Conservation (phyloP, 2,888 invertebrate genomes). For the Orthonychiurus folsomi region DNA sequence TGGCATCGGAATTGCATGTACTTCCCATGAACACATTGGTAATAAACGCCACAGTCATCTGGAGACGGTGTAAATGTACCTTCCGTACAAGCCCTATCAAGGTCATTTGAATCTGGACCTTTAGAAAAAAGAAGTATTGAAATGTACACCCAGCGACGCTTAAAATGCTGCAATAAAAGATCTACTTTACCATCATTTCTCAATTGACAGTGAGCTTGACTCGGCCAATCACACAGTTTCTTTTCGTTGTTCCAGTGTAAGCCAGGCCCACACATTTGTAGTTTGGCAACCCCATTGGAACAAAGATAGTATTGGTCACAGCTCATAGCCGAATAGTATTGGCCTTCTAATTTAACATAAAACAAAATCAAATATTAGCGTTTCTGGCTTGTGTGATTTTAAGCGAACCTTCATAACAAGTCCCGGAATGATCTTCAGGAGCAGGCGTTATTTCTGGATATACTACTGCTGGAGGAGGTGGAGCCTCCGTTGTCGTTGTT, state of each 20-base stretch:
- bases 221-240: conserved; percentile 68
- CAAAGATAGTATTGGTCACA: conserved; percentile 70
- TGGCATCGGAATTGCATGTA: conserved; percentile 63
- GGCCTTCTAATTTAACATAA: conserved; percentile 51
- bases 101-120: neutral
- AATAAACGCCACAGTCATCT: conserved; percentile 62
- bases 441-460: too few relatives aligned
- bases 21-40: conserved; percentile 70
- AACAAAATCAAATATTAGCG: conserved; percentile 1
- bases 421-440: neutral
- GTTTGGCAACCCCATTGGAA: conserved; percentile 56
- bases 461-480: neutral
- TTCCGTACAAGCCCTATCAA: conserved; percentile 51
- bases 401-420: neutral
- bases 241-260: conserved; percentile 61
- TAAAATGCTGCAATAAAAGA: conserved; percentile 3
- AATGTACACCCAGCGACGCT: too few relatives aligned
- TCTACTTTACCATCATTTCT: neutral
- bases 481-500: conserved; percentile 15
- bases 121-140: neutral
- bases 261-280: conserved; percentile 58
- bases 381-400: neutral
- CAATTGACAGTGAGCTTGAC: conserved; percentile 27
- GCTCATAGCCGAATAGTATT: conserved; percentile 60
- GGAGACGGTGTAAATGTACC: conserved; percentile 58